Evolutionary conservation across 2,888 invertebrate genomes (phyloP), one percentile per base, ranked within the genome.

Genomic region (Ophion ellenae): DNA sequence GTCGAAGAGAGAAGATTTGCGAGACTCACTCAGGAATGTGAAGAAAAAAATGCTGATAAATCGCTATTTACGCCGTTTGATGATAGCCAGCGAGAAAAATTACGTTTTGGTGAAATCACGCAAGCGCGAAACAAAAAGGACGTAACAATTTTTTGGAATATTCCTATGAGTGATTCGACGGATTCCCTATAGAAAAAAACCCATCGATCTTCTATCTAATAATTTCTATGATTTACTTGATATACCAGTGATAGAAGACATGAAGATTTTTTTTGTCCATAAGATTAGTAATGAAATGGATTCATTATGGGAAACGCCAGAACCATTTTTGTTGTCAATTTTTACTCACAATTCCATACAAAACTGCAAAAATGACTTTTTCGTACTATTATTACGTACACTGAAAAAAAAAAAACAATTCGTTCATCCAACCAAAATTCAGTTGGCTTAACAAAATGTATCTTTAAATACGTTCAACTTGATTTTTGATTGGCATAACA

Each of bases 1-100:
- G 69, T 69, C 40, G 61, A 75, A 70, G 47, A 53, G 53, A 57
- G 78, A 83, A 66, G 71, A 78, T 70, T 78, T 32, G 73, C 85
- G 70, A 78, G 36, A 71, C 45, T 75, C 63, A 32, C 40, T 32
- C 28, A 61, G 28, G 20, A 80, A 75, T 76, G 32, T 69, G n/a
- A 75, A 45, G 71, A 84, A 66, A n/a, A 71, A 40, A 45, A 71
- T 24, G 24, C 24, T 0, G 36, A 67, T 47, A 69, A 81, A 24
- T 74, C 40, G n/a, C 63, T 71, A 45, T 32, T 45, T 47, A 17
- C 14, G 17, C 5, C 53, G 53, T 53, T 53, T 53, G 4, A 53
- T 17, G 14, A 14, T 53, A 53, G 17, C 11, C 53, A 5, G 53
- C 14, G 14, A 53, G 17, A 53, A 53, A 17, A 53, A 53, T 5